Evolutionary conservation across 1,140 invertebrate species (phyloP).

Genomic region (Penaeus japonicus): DNA sequence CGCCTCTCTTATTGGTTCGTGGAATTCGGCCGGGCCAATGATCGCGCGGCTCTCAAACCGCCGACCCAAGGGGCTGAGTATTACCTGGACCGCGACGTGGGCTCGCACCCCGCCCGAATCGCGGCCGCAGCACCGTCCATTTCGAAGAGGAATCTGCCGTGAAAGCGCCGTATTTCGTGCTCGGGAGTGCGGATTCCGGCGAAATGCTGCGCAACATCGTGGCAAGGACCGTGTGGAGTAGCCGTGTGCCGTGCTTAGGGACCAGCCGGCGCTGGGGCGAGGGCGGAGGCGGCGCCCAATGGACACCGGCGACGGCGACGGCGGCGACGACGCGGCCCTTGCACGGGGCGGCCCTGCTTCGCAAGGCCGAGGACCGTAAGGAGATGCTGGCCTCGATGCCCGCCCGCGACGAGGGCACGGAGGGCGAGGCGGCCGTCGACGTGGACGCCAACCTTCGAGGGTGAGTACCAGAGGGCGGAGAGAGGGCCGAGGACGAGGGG

Average conservation of each 20-base stretch:
- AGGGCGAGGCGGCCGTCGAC: slow-evolving; percentile 72
- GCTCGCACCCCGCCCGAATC: neutral
- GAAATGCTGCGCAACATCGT: slow-evolving; percentile 32
- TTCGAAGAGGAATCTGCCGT: slow-evolving; percentile 42
- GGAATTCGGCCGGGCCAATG: neutral
- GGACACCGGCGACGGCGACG: neutral
- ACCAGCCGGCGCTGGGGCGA: neutral
- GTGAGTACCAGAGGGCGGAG: slow-evolving; percentile 58
- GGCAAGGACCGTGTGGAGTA: slow-evolving; percentile 25
- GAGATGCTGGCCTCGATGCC: slow-evolving; percentile 69
- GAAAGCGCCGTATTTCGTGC: slow-evolving; percentile 32
- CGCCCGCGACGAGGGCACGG: slow-evolving; percentile 73
- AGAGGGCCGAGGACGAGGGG: neutral
- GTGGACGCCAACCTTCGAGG: slow-evolving; percentile 67
- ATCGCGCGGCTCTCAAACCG: neutral
- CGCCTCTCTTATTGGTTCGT: neutral
- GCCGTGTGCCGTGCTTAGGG: neutral
- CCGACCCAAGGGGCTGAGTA: neutral
- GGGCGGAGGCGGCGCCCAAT: neutral
- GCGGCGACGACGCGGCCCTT: neutral
- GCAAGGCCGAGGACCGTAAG: slow-evolving; percentile 69
- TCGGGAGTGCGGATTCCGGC: neutral
- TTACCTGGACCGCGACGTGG: neutral
- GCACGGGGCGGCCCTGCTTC: neutral
- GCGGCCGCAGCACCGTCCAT: neutral